Conservation (phyloP, 2,797 vertebrate genomes). For the Perodicticus potto region DNA sequence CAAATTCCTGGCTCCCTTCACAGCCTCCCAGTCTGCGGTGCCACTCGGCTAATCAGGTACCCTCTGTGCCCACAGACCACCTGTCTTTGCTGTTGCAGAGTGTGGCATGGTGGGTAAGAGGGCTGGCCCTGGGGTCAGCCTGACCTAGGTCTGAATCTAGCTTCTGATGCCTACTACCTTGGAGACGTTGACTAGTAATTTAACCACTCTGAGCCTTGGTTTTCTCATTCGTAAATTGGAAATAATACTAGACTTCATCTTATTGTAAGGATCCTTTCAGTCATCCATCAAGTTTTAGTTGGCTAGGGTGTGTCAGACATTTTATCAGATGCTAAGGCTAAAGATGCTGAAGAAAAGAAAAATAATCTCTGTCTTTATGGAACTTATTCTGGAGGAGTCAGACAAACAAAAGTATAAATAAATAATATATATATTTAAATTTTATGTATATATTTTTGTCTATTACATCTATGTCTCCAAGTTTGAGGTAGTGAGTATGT, state of each 20-base stretch:
- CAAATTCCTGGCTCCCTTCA: neutral
- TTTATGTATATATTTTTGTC: neutral
- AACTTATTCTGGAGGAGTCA: neutral
- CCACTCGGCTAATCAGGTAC: fast-evolving
- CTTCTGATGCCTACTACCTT: neutral
- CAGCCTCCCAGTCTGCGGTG: neutral
- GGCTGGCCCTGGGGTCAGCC: neutral
- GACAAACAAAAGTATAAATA: neutral
- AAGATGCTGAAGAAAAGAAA: neutral
- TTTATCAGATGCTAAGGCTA: neutral
- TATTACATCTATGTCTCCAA: neutral
- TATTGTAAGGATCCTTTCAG: neutral
- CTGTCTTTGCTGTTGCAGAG: neutral
- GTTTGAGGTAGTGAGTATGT: neutral
- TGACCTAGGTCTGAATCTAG: neutral
- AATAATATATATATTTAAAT: neutral
- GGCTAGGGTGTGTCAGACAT: neutral
- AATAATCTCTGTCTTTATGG: neutral
- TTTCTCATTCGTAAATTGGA: conserved; percentile 7
- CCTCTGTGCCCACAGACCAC: fast-evolving
- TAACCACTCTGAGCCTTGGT: neutral
- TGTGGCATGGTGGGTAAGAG: neutral
- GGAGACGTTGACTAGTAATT: neutral
- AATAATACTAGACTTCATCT: neutral
- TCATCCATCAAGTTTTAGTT: neutral